Evolutionary conservation across 2,113 vertebrate genomes (phyloP).

Genomic region (Gorsachius goisagi): DNA sequence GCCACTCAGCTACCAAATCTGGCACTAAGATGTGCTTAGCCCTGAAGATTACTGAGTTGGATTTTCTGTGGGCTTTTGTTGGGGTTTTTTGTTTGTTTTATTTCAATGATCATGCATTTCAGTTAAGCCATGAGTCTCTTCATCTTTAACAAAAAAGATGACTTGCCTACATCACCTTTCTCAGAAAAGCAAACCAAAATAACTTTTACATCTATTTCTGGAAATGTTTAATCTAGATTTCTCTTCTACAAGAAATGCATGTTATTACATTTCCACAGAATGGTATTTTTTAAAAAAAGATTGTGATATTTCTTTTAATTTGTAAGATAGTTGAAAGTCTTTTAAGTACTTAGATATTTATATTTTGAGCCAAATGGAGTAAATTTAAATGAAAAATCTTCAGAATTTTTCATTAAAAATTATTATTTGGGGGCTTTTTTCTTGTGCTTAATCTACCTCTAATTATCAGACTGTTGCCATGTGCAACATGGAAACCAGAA

Average conservation of each 20-base stretch:
- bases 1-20: not conserved
- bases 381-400: not conserved
- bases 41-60: accelerated
- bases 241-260: not conserved
- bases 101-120: not conserved
- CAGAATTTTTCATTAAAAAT: not conserved
- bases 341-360: not conserved
- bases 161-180: not conserved
- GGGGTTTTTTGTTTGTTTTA: not conserved
- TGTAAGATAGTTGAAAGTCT: not conserved
- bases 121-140: not conserved
- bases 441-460: not conserved
- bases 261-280: not conserved
- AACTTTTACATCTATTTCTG: not conserved
- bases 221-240: not conserved
- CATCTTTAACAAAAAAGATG: not conserved
- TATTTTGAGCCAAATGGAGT: not conserved
- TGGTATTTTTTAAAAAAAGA: not conserved
- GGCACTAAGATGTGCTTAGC: accelerated
- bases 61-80: accelerated
- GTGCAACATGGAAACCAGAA: not conserved
- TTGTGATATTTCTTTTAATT: not conserved
- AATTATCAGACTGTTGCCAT: not conserved
- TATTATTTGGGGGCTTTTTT: not conserved
- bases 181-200: not conserved